These are phyloP conservation scores for Drosophila flavopinicola DNA, from an alignment of 2,888 invertebrate genomes.

Conservation along the genomic window DNA sequence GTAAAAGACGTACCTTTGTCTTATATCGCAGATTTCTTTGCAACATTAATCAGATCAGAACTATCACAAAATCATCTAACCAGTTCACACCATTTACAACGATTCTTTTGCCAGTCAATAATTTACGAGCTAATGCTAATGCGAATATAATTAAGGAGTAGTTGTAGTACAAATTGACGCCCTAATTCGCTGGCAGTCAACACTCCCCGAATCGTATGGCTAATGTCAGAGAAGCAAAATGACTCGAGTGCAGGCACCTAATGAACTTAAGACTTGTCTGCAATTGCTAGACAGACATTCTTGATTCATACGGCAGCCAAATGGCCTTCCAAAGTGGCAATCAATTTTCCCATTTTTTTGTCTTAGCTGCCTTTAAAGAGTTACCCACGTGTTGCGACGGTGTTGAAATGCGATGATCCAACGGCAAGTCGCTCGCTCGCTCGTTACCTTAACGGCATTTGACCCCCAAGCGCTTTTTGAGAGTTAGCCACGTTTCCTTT, in stretches of 20 bases:
- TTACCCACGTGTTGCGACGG: slow-evolving; percentile 42
- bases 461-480: slow-evolving; percentile 68
- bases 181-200: slow-evolving; percentile 45
- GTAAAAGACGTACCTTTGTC: too few species aligned
- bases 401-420: slow-evolving; percentile 66
- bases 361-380: slow-evolving; percentile 10
- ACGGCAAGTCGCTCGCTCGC: slow-evolving; percentile 57
- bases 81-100: slow-evolving; percentile 18
- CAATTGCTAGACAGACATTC: slow-evolving; percentile 62
- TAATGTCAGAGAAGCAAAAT: slow-evolving; percentile 56
- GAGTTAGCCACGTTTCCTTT: slow-evolving; percentile 71
- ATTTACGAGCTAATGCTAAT: slow-evolving; percentile 60
- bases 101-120: slow-evolving; percentile 7
- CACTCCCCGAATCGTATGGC: slow-evolving; percentile 45
- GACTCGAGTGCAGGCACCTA: slow-evolving; percentile 29
- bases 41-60: too few species aligned
- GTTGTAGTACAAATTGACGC: slow-evolving; percentile 55
- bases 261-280: slow-evolving; percentile 47
- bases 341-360: slow-evolving; percentile 56
- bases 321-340: slow-evolving; percentile 75
- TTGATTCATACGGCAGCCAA: slow-evolving; percentile 63
- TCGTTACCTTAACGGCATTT: slow-evolving; percentile 77
- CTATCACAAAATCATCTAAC: slow-evolving; percentile 3
- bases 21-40: too few species aligned
- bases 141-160: slow-evolving; percentile 65